Evolutionary conservation across 30 jellyfish, hydroid and myxozoan species (phyloP).

Genomic region (Sanderia malayensis): DNA sequence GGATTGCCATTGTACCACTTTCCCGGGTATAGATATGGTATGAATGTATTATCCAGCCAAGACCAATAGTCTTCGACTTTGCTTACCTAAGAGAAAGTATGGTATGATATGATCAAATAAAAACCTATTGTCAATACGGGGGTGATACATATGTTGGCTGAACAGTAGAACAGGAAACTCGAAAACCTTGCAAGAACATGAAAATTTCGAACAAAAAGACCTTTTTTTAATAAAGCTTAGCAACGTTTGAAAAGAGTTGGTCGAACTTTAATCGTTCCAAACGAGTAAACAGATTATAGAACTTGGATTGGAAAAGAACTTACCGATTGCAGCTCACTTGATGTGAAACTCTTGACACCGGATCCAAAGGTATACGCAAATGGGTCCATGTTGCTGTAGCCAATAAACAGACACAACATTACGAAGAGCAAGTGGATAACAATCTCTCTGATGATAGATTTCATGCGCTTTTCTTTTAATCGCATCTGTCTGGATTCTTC

Average conservation of each 20-base stretch:
- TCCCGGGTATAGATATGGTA: slow-evolving; percentile 57
- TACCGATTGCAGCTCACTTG: slow-evolving; percentile 42
- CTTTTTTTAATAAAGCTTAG: too few relatives aligned
- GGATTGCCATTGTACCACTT: slow-evolving; percentile 76
- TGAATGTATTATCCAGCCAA: slow-evolving; percentile 47
- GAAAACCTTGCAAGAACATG: too few relatives aligned
- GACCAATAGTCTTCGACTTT: slow-evolving; percentile 57
- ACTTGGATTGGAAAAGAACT: too few relatives aligned
- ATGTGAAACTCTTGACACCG: slow-evolving; percentile 46
- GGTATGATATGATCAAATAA: too few relatives aligned
- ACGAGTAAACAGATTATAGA: too few relatives aligned
- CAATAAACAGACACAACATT: slow-evolving; percentile 76
- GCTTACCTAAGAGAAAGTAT: too few relatives aligned
- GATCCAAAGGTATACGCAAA: slow-evolving; percentile 56
- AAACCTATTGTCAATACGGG: too few relatives aligned
- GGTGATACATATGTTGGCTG: too few relatives aligned
- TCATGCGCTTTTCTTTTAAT: slow-evolving; percentile 81
- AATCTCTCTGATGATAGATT: slow-evolving; percentile 79
- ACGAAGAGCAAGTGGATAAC: slow-evolving; percentile 75
- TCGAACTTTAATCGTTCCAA: too few relatives aligned
- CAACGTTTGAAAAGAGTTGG: too few relatives aligned
- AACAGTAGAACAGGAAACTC: too few relatives aligned
- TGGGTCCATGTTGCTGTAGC: slow-evolving; percentile 87
- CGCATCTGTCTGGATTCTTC: slow-evolving; percentile 80
- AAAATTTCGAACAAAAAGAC: too few relatives aligned